Evolutionary conservation across 2,113 vertebrate species (phyloP).

Genomic region (Taxidea taxus): DNA sequence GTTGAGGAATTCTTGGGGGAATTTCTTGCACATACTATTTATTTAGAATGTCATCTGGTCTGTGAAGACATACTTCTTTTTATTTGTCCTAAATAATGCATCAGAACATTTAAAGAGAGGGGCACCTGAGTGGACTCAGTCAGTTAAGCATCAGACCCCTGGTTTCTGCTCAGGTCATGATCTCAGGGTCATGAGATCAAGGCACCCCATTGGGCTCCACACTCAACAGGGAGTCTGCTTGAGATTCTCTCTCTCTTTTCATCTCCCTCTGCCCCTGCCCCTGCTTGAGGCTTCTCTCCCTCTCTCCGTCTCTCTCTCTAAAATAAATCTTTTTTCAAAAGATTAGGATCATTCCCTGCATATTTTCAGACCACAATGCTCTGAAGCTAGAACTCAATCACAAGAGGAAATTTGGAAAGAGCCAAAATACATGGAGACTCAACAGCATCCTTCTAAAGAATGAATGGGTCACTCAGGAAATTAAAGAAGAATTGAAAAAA

Average conservation of each 20-base stretch:
- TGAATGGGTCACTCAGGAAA: no score
- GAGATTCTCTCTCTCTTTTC: background rate
- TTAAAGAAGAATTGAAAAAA: no score
- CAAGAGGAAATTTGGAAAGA: no score
- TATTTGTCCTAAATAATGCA: background rate
- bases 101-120: background rate
- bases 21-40: background rate
- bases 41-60: background rate
- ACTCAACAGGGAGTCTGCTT: background rate
- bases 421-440: no score
- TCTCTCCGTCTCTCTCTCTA: background rate
- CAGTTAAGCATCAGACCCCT: background rate
- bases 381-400: no score
- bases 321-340: background rate
- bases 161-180: background rate
- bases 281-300: background rate
- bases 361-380: no score
- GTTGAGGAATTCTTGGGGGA: background rate
- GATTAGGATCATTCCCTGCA: no score
- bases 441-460: no score
- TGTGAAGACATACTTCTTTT: background rate
- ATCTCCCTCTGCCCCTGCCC: background rate
- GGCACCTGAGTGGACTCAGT: background rate
- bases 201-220: background rate
- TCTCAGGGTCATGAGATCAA: background rate